Conservation (phyloP, 2,888 invertebrate genomes). For the Troides aeacus region DNA sequence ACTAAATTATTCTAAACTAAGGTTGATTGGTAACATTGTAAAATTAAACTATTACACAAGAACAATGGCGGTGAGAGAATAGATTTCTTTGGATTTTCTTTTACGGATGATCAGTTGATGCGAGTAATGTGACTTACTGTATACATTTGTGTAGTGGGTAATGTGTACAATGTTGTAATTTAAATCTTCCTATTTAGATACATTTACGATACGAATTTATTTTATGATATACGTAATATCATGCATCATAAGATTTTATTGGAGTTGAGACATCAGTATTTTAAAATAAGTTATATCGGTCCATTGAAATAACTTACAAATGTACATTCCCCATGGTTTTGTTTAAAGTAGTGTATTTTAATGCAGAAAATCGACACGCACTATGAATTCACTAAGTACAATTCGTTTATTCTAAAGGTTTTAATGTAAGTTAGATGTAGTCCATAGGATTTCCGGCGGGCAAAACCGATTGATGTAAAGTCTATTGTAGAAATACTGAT, state of each 20-base stretch:
- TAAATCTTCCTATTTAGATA: conserved; percentile 28
- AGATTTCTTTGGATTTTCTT: neutral
- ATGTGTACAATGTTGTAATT: conserved; percentile 28
- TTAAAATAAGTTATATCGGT: conserved; percentile 35
- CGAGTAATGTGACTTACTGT: conserved; percentile 15
- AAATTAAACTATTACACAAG: neutral
- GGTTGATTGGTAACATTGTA: conserved; percentile 18
- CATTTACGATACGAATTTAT: conserved; percentile 34
- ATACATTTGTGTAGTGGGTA: conserved; percentile 14
- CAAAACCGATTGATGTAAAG: conserved; percentile 29
- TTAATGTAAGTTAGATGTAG: conserved; percentile 64
- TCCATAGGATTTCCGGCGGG: conserved; percentile 29
- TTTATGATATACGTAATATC: conserved; percentile 31
- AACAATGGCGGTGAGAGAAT: too few species aligned
- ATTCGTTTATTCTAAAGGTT: conserved; percentile 63
- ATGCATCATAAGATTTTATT: conserved; percentile 32
- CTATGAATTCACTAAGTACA: conserved; percentile 63
- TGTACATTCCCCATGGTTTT: conserved; percentile 55
- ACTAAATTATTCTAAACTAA: conserved; percentile 27
- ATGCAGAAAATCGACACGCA: conserved; percentile 35
- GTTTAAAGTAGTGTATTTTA: conserved; percentile 40
- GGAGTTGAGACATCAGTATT: conserved; percentile 48
- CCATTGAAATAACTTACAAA: conserved; percentile 36
- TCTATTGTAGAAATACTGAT: conserved; percentile 17
- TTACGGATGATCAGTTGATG: conserved; percentile 1